Base-by-base conservation (phyloP, 2,888 invertebrate genomes). In the Agrochola lychnidis region DNA sequence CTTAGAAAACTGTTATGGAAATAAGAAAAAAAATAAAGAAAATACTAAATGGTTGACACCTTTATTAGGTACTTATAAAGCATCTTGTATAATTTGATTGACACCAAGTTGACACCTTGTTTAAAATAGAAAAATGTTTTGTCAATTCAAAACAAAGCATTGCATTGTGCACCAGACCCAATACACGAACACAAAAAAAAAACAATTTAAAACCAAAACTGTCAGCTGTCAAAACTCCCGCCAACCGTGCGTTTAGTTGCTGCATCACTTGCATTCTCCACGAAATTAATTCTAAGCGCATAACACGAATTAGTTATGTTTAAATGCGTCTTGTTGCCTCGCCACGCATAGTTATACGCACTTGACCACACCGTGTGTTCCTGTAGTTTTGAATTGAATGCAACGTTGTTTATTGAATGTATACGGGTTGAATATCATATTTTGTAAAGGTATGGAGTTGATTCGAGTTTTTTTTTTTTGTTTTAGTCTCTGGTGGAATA, bases 321-420 rank as follows among this genome's bases (percentile, higher is more conserved):
- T 93, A 93, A 91, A 89, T 91, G 91, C 92, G 88, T 86, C 86
- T 89, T 82, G 85, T 86, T 81, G 81, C 76, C 76, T 82, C 87
- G 90, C 84, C 78, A 74, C 88, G 95, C 93, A 95, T 95, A 89
- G 88, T 83, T 91, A 94, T 90, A 79, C 87, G 90, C 88, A 82
- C 84, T 94, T 94, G 95, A 94, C 96, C 95, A 96, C 96, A 95
- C 95, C 86, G 91, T 66, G 90, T 84, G 94, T 95, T 94, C 94
- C 92, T 88, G 91, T 90, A 87, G 84, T 78, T 90, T 92, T 91
- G 92, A 92, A 94, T 94, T 92, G 92, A 93, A 93, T 92, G 91
- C 91, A 90, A 88, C 86, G 83, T 91, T 92, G 91, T 95, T 95
- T 94, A 95, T 95, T 91, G 90, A 83, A 57, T 73, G 67, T 81